Evolutionary conservation across 2,888 invertebrate species (phyloP).

Genomic region (Neelides folsomi): DNA sequence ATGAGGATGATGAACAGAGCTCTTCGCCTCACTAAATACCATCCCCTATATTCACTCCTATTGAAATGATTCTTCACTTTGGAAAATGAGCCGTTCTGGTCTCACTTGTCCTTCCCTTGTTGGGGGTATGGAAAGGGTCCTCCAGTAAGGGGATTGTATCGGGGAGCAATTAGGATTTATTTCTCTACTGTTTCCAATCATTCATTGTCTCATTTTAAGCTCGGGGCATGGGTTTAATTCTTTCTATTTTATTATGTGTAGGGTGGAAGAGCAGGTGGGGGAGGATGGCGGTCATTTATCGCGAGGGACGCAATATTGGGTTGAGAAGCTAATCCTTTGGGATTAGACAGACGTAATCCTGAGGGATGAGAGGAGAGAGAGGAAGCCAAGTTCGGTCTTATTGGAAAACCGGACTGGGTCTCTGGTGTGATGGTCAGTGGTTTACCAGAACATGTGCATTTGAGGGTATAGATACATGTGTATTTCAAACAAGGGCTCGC

Average conservation of each 20-base stretch:
- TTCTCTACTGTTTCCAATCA: not conserved
- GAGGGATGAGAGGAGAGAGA: slow-evolving; percentile 8
- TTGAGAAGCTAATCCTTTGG: slow-evolving; percentile 14
- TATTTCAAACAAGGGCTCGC: not conserved
- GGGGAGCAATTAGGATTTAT: too few relatives aligned
- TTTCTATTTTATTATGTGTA: not conserved
- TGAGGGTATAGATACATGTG: not conserved
- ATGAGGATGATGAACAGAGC: too few relatives aligned
- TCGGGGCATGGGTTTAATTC: not conserved
- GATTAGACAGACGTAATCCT: slow-evolving; percentile 18
- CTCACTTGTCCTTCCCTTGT: not conserved
- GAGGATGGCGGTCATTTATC: not conserved
- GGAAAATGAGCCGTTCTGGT: not conserved
- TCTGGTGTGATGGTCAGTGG: slow-evolving; percentile 23
- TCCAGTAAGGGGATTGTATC: too few relatives aligned
- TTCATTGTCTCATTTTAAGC: not conserved
- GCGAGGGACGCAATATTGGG: slow-evolving; percentile 5
- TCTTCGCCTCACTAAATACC: slow-evolving; percentile 15
- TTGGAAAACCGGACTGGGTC: slow-evolving; percentile 10
- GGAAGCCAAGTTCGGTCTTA: not conserved
- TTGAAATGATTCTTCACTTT: slow-evolving; percentile 4
- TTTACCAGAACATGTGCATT: slow-evolving; percentile 15
- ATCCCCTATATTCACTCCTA: slow-evolving; percentile 8
- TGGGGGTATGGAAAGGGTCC: not conserved
- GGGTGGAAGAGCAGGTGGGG: slow-evolving; percentile 4